Evolutionary conservation across 2,888 invertebrate genomes (phyloP).

Genomic region (Sarcophaga subvicina): DNA sequence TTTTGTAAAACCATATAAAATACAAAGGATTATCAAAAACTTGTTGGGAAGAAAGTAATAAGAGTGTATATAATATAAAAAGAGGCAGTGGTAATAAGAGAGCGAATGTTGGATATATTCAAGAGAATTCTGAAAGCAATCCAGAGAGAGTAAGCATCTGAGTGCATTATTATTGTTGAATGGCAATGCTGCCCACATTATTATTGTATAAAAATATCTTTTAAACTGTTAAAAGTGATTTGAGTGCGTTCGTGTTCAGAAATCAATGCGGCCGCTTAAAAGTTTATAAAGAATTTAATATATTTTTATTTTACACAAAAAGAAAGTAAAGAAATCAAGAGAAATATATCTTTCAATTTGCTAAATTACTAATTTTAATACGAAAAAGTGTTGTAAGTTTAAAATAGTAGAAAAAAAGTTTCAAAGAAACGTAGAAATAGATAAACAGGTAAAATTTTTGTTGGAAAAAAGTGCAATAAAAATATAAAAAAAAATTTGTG

Average conservation of each 20-base stretch:
- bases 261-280: constrained; percentile 61
- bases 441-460: constrained; percentile 49
- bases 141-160: not conserved
- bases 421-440: constrained; percentile 9
- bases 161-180: not conserved
- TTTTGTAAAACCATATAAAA: not conserved
- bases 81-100: not conserved
- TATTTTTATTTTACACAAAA: constrained; percentile 15
- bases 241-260: constrained; percentile 57
- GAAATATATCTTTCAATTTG: constrained; percentile 7
- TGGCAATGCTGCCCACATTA: constrained; percentile 36
- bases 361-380: constrained; percentile 8
- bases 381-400: constrained; percentile 33
- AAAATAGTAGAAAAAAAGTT: constrained; percentile 36
- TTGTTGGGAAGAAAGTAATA: not conserved
- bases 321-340: constrained; percentile 3
- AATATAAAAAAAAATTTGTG: constrained; percentile 40
- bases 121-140: not conserved
- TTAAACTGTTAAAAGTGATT: constrained; percentile 53
- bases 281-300: constrained; percentile 25
- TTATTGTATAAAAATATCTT: constrained; percentile 28
- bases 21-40: not conserved
- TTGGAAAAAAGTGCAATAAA: constrained; percentile 38
- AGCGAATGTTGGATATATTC: not conserved
- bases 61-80: not conserved